These are phyloP conservation scores for Trialeurodes vaporariorum DNA, from an alignment of 1,140 invertebrate species.

Conservation along the genomic window DNA sequence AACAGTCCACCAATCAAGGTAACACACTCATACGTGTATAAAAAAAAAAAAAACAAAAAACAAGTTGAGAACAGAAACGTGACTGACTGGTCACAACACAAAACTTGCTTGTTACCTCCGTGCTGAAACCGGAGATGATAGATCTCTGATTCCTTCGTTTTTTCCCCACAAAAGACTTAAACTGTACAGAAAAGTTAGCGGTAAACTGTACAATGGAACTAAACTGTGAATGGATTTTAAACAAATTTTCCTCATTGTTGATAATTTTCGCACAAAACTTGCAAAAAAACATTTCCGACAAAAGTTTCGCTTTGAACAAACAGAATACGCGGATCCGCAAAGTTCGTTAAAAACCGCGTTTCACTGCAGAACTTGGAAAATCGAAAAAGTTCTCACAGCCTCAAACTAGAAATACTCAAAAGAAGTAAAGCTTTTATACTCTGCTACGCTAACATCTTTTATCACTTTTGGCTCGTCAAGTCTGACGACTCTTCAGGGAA, in stretches of 20 bases:
- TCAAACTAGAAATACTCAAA: neutral
- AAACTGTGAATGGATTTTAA: neutral
- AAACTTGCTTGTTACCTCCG: too few relatives aligned
- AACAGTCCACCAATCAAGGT: too few relatives aligned
- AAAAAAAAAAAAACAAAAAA: too few relatives aligned
- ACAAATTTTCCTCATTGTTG: neutral
- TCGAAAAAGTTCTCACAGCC: neutral
- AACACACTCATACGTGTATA: too few relatives aligned
- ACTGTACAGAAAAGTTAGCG: too few relatives aligned
- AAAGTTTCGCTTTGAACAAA: neutral
- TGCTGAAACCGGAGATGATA: too few relatives aligned
- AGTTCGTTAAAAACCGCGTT: too few relatives aligned
- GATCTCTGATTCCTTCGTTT: too few relatives aligned
- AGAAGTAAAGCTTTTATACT: neutral
- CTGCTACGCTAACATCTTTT: neutral
- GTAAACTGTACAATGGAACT: too few relatives aligned
- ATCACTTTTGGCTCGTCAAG: neutral
- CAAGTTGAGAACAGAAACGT: too few relatives aligned
- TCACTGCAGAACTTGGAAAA: neutral
- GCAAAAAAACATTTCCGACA: neutral
- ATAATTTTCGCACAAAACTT: neutral
- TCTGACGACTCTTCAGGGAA: neutral
- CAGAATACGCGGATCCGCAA: neutral
- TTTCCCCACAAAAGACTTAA: too few relatives aligned
- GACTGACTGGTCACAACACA: too few relatives aligned